A percentile compares a stretch with the other conserved stretches of the same genome.
These are phyloP conservation scores for Lycodopsis pacificus DNA, from an alignment of 2,797 vertebrate genomes.

Conservation along the genomic window DNA sequence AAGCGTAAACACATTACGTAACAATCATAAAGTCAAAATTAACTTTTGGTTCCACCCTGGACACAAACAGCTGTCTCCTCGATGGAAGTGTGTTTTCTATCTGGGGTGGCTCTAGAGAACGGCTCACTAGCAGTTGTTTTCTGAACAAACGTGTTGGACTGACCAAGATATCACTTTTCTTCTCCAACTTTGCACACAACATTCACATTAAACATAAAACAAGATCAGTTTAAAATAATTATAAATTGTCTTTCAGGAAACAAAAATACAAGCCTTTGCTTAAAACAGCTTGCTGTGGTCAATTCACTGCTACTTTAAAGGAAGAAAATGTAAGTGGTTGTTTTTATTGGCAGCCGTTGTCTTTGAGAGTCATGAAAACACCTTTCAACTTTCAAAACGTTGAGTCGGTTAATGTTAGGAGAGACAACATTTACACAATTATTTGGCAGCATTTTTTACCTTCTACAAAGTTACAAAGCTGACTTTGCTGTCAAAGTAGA, in stretches of 20 bases:
- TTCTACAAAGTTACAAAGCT: slow-evolving; percentile 18
- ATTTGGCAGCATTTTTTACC: slow-evolving; percentile 18
- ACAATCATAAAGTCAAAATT: no score
- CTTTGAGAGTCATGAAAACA: slow-evolving; percentile 1
- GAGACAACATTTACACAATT: slow-evolving; percentile 8
- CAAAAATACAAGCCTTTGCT: neutral
- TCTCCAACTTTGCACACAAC: neutral
- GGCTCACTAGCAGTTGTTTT: no score
- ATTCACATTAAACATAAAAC: neutral
- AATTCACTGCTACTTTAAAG: slow-evolving; percentile 5
- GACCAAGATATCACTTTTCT: neutral
- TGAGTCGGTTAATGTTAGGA: slow-evolving; percentile 16
- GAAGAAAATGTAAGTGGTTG: slow-evolving; percentile 16
- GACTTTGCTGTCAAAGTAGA: slow-evolving; percentile 4
- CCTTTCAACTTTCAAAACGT: slow-evolving; percentile 20
- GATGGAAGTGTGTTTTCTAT: no score
- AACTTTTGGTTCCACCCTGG: no score
- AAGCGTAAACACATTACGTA: no score
- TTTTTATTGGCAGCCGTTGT: slow-evolving; percentile 17
- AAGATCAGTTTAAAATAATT: neutral
- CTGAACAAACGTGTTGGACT: no score
- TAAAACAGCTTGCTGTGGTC: neutral
- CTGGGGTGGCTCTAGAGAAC: no score
- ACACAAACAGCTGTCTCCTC: no score
- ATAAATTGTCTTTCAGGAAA: neutral